These are phyloP conservation scores for Labroides dimidiatus DNA, from an alignment of 2,797 vertebrate species.

Conservation along the genomic window DNA sequence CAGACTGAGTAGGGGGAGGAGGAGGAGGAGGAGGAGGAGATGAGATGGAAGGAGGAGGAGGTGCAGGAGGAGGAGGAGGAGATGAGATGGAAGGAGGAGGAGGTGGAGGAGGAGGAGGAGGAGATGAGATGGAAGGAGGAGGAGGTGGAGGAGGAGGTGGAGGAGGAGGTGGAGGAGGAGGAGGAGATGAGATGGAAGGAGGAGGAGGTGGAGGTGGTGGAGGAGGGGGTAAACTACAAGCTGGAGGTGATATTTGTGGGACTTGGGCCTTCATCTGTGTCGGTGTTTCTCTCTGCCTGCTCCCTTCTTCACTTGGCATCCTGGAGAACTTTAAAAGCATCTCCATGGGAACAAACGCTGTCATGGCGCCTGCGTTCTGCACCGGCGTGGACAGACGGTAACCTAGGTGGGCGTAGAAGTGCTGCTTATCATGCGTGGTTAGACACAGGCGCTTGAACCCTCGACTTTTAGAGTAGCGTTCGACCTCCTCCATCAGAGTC, in stretches of 20 bases:
- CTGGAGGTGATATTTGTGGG: slow-evolving; percentile 4
- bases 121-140: slow-evolving; percentile 1
- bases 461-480: slow-evolving; percentile 85
- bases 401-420: slow-evolving; percentile 93
- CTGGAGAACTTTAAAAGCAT: slow-evolving; percentile 85
- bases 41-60: slow-evolving; percentile 3
- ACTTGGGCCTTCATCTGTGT: slow-evolving; percentile 4
- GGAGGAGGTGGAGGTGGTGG: slow-evolving; percentile 1
- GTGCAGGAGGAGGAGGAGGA: slow-evolving; percentile 17
- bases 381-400: slow-evolving; percentile 88
- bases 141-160: slow-evolving; percentile 1
- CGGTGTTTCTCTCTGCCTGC: slow-evolving; percentile 1
- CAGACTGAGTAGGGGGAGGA: no score
- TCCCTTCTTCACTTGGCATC: slow-evolving; percentile 17
- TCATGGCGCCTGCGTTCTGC: slow-evolving; percentile 87
- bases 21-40: slow-evolving; percentile 31
- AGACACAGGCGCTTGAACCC: slow-evolving; percentile 89
- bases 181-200: neutral
- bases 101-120: neutral
- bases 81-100: neutral
- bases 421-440: slow-evolving; percentile 94
- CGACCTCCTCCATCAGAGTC: slow-evolving; percentile 90
- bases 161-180: neutral
- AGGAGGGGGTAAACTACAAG: neutral
- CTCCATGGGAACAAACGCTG: slow-evolving; percentile 81